These are phyloP conservation scores for Takifugu ocellatus DNA, from an alignment of 2,797 vertebrate species.

Conservation along the genomic window DNA sequence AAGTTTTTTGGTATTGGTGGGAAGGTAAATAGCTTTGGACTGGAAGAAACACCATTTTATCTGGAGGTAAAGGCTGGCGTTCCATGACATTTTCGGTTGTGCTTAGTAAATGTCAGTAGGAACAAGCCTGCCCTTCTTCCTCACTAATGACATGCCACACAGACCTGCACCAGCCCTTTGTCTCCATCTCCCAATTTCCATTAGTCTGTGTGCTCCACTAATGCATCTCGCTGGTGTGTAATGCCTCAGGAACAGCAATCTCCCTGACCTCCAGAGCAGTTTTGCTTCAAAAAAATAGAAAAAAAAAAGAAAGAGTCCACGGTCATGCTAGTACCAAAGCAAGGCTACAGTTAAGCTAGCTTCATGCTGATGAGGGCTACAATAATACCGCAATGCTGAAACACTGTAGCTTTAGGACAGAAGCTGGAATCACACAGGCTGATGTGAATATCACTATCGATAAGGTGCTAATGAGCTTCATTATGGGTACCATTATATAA, in stretches of 20 bases:
- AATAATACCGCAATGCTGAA: background rate
- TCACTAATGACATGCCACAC: constrained; percentile 60
- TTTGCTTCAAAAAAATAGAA: constrained; percentile 6
- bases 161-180: constrained; percentile 49
- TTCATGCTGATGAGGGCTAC: background rate
- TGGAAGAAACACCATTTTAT: constrained; percentile 61
- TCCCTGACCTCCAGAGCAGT: constrained; percentile 21
- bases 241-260: constrained; percentile 35
- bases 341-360: background rate
- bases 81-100: constrained; percentile 75
- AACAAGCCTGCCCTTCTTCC: constrained; percentile 57
- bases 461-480: too few relatives aligned
- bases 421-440: too few relatives aligned
- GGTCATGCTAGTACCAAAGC: background rate
- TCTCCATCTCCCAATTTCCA: constrained; percentile 47
- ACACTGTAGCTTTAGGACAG: too few relatives aligned
- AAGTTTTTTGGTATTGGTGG: constrained; percentile 8
- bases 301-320: constrained; percentile 1
- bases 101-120: constrained; percentile 74
- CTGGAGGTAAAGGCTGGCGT: constrained; percentile 71
- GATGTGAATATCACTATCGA: too few relatives aligned
- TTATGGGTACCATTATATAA: too few relatives aligned
- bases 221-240: constrained; percentile 37
- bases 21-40: constrained; percentile 65
- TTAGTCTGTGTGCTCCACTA: constrained; percentile 47